Base-by-base conservation (phyloP, 2,888 invertebrate species). In the Drosophila subquinaria region DNA sequence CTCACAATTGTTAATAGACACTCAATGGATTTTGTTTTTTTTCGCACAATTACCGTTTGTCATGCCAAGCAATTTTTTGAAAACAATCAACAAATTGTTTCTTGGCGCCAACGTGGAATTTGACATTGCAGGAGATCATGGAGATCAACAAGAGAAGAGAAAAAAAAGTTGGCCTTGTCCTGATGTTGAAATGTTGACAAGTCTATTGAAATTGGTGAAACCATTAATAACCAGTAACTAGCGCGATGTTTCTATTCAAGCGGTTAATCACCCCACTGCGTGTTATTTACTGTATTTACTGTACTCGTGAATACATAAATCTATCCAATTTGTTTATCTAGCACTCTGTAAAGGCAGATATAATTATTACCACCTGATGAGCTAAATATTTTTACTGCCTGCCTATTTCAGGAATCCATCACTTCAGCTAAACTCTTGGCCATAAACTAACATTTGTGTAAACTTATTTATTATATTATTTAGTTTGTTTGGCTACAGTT, bases 21-120 rank as follows among this genome's bases (percentile, higher is more conserved):
- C 38, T 64, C 45, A 45, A 51, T 65, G 38, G 8, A 57, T 60
- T 53, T 55, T 17, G 17, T 17, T 69, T 65, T 69, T 69, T 56
- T 57, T 77, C 50, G 66, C 73, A 65, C 82, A 81, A 81, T 79
- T 87, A 79, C 47, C 57, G 65, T 84, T 82, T 73, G 82, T 79
- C 79, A 82, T 82, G 85, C 82, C 69, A 69, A 51, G 4, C 23
- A 23, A 71, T 68, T 62, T 79, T 69, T 62, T 65, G 8, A 36
- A 66, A 67, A 59, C 47, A 73, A 69, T 69, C 35, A 47, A 75
- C 65, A 64, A 79, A 69, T 40, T 62, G 66, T 61, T 17, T 69
- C 42, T 69, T 65, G 69, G 83, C 77, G 77, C 67, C 74, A 83
- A 87, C 60, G 66, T 86, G 71, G 69, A 71, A 68, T 57, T 63